phyloP scores from a whole-genome alignment of 2,113 vertebrate species.

The Psammodynastes pulverulentus region DNA sequence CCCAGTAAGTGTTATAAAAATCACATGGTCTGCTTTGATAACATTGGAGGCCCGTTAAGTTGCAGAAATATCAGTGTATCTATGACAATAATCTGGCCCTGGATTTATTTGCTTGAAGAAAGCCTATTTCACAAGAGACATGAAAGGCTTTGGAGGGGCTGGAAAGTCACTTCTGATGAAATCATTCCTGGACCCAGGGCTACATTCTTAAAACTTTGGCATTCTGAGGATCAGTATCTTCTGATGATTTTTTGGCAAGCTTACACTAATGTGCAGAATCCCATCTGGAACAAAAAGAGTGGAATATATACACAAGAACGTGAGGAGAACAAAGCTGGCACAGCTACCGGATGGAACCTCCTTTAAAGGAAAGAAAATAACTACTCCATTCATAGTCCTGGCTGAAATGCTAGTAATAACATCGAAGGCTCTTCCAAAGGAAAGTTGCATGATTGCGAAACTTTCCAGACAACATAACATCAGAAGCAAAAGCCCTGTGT shows the following conservation, averaged over 20 bases:
- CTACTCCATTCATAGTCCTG: constrained; percentile 56
- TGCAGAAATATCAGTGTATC: constrained; percentile 31
- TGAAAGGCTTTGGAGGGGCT: constrained; percentile 60
- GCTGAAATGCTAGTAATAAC: constrained; percentile 61
- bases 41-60: constrained; percentile 47
- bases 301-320: constrained; percentile 49
- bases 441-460: constrained; percentile 51
- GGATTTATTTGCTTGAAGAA: constrained; percentile 60
- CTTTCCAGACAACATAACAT: constrained; percentile 56
- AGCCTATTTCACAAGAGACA: constrained; percentile 64
- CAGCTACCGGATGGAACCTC: constrained; percentile 58
- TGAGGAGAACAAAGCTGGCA: constrained; percentile 60
- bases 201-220: constrained; percentile 52
- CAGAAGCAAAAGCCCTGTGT: constrained; percentile 50
- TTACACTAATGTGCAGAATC: constrained; percentile 48
- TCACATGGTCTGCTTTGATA: constrained; percentile 26
- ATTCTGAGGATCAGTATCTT: constrained; percentile 53
- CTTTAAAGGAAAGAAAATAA: constrained; percentile 54
- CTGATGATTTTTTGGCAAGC: constrained; percentile 49
- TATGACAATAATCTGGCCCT: constrained; percentile 59
- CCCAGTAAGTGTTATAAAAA: constrained; percentile 12
- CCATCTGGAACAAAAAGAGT: constrained; percentile 50
- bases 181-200: constrained; percentile 52
- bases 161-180: constrained; percentile 66
- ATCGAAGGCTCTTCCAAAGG: constrained; percentile 43